Conservation (phyloP, 2,797 vertebrate genomes). For the Oreochromis grahami region DNA sequence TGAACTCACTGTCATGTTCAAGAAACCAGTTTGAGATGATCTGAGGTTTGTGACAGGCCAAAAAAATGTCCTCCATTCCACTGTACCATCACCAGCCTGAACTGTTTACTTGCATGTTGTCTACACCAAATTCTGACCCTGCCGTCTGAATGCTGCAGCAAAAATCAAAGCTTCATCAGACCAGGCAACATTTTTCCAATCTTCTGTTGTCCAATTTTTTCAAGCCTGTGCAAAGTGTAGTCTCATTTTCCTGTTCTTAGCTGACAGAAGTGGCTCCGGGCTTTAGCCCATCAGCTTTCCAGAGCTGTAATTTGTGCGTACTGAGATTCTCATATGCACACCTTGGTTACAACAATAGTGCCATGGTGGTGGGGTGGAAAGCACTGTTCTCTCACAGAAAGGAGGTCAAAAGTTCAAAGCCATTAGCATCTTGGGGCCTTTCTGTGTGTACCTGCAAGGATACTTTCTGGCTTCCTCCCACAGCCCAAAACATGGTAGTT, state of each 20-base stretch:
- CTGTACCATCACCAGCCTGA: not conserved
- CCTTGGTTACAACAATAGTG: not conserved
- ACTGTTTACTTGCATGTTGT: not conserved
- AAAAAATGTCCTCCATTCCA: not conserved
- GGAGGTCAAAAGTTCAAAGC: not conserved
- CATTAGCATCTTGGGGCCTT: not conserved
- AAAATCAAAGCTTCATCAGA: not conserved
- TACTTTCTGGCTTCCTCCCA: not conserved
- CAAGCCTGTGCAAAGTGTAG: not conserved
- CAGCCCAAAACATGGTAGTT: not conserved
- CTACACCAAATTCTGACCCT: not conserved
- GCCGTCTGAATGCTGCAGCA: not conserved
- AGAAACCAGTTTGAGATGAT: accelerated
- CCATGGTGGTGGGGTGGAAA: accelerated
- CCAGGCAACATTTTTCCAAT: not conserved
- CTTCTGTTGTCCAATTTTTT: not conserved
- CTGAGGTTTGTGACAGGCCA: not conserved
- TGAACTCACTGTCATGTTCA: not conserved
- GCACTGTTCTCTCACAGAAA: not conserved
- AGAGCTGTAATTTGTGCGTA: accelerated
- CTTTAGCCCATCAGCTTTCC: not conserved
- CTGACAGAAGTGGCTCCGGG: accelerated
- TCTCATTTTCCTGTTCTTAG: not conserved
- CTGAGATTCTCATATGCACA: not conserved
- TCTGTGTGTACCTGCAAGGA: not conserved